Base-by-base conservation (phyloP, 2,113 vertebrate species). In the Malurus alboscapulatus region DNA sequence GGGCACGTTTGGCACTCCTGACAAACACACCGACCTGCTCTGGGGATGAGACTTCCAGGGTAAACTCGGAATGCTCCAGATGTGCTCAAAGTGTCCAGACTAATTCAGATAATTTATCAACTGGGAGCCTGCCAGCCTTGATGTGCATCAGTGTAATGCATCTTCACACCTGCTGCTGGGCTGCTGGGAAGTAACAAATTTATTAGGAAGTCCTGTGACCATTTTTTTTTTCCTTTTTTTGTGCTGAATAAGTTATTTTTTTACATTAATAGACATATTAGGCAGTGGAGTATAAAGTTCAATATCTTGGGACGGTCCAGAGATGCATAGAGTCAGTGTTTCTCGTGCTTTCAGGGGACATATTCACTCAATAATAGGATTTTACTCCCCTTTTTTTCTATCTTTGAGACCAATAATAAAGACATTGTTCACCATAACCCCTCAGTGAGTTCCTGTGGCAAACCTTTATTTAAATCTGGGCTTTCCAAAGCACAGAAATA, bases 91-190 rank as follows among this genome's bases (percentile, higher is more conserved):
- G 34, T 83, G 90, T 84, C 93, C 81, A 86, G 74, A 53, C 50
- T 93, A 82, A 96, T 94, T 95, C 48, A 22, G 73, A 19, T 91
- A 84, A 96, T 92, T 94, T 58, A 65, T 84, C 78, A 85, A 45
- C 54, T 57, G 88, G 94, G 88, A 86, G 53, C 58, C 69, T 93
- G 87, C 81, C 95, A 93, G 84, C 7, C 5, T 34, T 32, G 76
- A 30, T 96, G 72, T 69, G 53, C 55, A 57, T 69, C 65, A 9
- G 7, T 26, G 48, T 58, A 66, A 8, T 21, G 51, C 21, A 51
- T 69, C 38, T 93, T 71, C 77, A 89, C 74, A 94, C 77, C 87
- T 95, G 94, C 80, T 79, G 57, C 87, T 82, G 90, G 71, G 94
- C 80, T 79, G 57, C 87, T 82, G 90, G 71, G 77, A 82, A 55